A percentile compares a stretch with the other conserved stretches of the same genome.
phyloP scores from a whole-genome alignment of 2,113 vertebrate species.

The Leptosomus discolor region DNA sequence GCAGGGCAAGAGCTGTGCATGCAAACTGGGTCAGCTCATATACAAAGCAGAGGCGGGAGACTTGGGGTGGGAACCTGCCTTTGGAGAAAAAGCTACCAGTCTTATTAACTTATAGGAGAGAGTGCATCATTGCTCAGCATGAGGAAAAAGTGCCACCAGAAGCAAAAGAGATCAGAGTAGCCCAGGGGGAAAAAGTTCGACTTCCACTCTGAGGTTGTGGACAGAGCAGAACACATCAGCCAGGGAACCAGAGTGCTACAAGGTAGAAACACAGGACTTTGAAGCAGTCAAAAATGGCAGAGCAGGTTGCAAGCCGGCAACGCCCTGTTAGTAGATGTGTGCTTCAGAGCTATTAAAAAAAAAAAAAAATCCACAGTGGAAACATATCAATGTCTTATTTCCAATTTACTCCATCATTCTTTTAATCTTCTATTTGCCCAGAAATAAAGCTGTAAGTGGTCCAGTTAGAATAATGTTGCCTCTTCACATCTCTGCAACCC shows the following conservation, averaged over 20 bases:
- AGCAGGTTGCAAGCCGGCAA: neutral
- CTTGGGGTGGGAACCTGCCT: neutral
- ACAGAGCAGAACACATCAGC: rapidly evolving
- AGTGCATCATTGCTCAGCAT: neutral
- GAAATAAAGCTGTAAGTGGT: neutral
- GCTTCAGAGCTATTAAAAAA: neutral
- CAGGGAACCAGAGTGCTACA: rapidly evolving
- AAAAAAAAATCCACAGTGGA: neutral
- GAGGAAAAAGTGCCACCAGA: neutral
- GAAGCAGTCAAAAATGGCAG: neutral
- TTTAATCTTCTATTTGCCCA: neutral
- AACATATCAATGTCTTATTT: neutral
- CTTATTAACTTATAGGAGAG: neutral
- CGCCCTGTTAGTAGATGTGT: neutral
- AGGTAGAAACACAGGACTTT: neutral
- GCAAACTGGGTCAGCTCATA: neutral
- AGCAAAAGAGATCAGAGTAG: neutral
- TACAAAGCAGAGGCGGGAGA: neutral
- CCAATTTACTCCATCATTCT: neutral
- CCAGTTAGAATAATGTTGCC: neutral
- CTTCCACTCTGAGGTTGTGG: no score
- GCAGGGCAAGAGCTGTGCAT: neutral
- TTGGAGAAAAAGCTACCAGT: neutral
- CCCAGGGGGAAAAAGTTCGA: neutral
- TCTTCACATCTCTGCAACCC: neutral